Conservation (phyloP, 1,140 invertebrate genomes). For the Aphidius gifuensis region DNA sequence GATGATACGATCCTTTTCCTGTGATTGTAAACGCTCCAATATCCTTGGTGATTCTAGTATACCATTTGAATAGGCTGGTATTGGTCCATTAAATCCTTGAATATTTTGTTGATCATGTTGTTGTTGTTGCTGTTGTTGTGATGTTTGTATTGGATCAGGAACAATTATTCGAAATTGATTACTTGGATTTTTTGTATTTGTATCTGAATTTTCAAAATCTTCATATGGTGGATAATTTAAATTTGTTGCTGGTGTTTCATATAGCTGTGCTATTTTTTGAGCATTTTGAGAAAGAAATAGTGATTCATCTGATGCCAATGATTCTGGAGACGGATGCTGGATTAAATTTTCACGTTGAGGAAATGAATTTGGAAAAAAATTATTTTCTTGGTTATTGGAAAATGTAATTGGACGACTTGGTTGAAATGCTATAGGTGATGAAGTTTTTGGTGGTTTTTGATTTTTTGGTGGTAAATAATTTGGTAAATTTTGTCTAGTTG, state of each 20-base stretch:
- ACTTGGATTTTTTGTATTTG: background rate
- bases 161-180: slow-evolving; percentile 24
- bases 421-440: slow-evolving; percentile 29
- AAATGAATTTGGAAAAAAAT: background rate
- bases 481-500: slow-evolving; percentile 43
- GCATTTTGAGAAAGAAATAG: slow-evolving; percentile 47
- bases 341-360: slow-evolving; percentile 31
- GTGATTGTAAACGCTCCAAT: slow-evolving; percentile 41
- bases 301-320: slow-evolving; percentile 48
- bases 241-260: slow-evolving; percentile 38
- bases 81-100: slow-evolving; percentile 25
- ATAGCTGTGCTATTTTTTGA: slow-evolving; percentile 47
- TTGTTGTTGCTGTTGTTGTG: background rate
- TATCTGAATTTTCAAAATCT: slow-evolving; percentile 18
- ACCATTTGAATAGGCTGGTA: slow-evolving; percentile 45
- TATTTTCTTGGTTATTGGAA: background rate
- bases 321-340: slow-evolving; percentile 23
- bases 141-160: too few species aligned
- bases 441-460: slow-evolving; percentile 40
- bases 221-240: slow-evolving; percentile 43
- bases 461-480: slow-evolving; percentile 51
- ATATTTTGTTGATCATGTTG: slow-evolving; percentile 13
- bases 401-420: slow-evolving; percentile 15
- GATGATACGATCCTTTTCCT: slow-evolving; percentile 47
- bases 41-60: slow-evolving; percentile 38